phyloP scores from a whole-genome alignment of 2,113 vertebrate genomes.

The Anseranas semipalmata region DNA sequence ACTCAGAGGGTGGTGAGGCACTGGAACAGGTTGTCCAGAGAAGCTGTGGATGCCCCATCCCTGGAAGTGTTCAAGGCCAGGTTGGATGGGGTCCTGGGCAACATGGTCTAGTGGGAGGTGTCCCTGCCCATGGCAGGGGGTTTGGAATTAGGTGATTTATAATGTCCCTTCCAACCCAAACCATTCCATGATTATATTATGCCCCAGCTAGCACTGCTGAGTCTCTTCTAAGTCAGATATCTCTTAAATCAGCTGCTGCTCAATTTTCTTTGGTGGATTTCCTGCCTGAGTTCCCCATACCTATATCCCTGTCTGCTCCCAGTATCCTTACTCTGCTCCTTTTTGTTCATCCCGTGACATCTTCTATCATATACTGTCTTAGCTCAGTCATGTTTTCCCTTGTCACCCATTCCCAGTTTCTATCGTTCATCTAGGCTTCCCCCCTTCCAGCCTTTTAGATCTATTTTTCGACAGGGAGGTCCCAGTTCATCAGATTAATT shows the following conservation, averaged over 20 bases:
- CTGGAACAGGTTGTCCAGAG: no score
- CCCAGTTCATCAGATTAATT: not conserved
- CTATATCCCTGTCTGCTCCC: not conserved
- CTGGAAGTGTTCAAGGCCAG: no score
- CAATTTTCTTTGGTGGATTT: not conserved
- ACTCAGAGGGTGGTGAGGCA: no score
- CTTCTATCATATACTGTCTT: not conserved
- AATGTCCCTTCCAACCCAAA: not conserved
- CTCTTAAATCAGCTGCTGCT: not conserved
- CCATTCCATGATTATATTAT: not conserved
- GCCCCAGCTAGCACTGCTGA: not conserved
- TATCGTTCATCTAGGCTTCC: not conserved
- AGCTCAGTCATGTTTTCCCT: not conserved
- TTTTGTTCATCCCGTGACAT: not conserved
- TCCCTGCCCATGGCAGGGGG: no score
- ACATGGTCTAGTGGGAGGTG: no score
- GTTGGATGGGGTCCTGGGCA: no score
- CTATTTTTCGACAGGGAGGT: not conserved
- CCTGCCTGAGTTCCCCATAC: not conserved
- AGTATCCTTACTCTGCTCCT: not conserved
- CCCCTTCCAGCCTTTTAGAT: not conserved
- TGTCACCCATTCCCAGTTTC: not conserved
- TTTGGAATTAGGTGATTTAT: no score
- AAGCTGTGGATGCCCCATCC: no score
- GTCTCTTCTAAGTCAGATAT: not conserved